phyloP scores from a whole-genome alignment of 1,140 invertebrate genomes.

The Littorina saxatilis region DNA sequence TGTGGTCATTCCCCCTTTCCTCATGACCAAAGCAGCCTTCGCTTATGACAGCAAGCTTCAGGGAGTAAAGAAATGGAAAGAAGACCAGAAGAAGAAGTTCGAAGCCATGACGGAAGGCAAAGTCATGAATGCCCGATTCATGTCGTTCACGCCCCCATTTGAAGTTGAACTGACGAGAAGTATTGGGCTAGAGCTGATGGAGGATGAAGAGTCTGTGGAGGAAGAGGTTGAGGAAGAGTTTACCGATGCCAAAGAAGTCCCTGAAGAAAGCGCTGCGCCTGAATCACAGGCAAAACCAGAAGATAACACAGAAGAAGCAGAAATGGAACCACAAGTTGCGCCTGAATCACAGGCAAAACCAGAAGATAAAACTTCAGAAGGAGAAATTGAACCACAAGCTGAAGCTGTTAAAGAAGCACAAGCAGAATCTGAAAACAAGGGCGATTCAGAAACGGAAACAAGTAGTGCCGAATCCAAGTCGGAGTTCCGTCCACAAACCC shows the following conservation, averaged over 20 bases:
- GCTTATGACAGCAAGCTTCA: conserved; percentile 61
- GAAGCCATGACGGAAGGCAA: conserved; percentile 58
- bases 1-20: conserved; percentile 45
- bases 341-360: too few species aligned
- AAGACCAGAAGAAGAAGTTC: conserved; percentile 56
- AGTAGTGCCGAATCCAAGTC: not conserved
- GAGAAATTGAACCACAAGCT: not conserved
- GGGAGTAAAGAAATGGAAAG: conserved; percentile 55
- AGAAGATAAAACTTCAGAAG: not conserved
- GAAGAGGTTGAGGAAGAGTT: conserved; percentile 13
- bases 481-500: conserved; percentile 32
- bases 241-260: not conserved
- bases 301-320: too few species aligned
- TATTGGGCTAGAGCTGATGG: conserved; percentile 48
- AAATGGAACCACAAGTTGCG: too few species aligned
- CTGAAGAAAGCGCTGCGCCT: too few species aligned
- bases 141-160: conserved; percentile 44
- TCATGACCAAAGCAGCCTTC: conserved; percentile 52
- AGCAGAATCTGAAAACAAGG: not conserved
- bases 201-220: conserved; percentile 7
- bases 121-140: conserved; percentile 59
- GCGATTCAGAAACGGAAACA: not conserved
- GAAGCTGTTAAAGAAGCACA: not conserved
- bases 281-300: too few species aligned
- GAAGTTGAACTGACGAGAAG: conserved; percentile 50